Conservation (phyloP, 2,797 vertebrate species). For the Rhinella marina region DNA sequence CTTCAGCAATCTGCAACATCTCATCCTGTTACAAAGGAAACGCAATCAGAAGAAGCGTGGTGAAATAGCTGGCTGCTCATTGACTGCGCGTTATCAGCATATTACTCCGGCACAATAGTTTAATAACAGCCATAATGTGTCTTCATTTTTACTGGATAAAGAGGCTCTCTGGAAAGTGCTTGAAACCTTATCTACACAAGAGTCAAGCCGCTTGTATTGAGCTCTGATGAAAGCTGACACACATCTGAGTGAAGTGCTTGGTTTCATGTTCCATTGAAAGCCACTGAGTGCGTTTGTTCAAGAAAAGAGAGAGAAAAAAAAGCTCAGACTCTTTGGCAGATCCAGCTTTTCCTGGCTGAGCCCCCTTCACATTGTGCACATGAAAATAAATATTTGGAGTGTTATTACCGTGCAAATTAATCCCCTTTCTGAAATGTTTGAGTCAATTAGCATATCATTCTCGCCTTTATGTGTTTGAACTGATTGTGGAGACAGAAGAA, state of each 20-base stretch:
- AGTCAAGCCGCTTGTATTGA: conserved; percentile 61
- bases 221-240: conserved; percentile 56
- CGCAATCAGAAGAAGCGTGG: conserved; percentile 55
- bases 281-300: conserved; percentile 50
- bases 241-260: conserved; percentile 59
- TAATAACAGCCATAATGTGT: conserved; percentile 62
- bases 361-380: conserved; percentile 32
- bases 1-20: conserved; percentile 55
- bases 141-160: conserved; percentile 59
- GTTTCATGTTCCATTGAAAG: conserved; percentile 59
- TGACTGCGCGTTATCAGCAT: conserved; percentile 60
- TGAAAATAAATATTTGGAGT: conserved; percentile 54
- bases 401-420: conserved; percentile 23
- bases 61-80: conserved; percentile 59
- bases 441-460: conserved; percentile 26
- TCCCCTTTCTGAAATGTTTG: conserved; percentile 9
- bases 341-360: conserved; percentile 35
- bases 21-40: conserved; percentile 57
- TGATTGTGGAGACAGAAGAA: conserved; percentile 23
- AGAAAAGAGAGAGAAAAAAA: conserved; percentile 25
- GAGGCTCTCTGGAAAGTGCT: conserved; percentile 60
- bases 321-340: conserved; percentile 31
- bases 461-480: conserved; percentile 7
- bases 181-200: conserved; percentile 62
- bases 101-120: conserved; percentile 61